Conservation (phyloP, 37 sponge, comb jelly and placozoan genomes). For the Cladorhizidae sp. region DNA sequence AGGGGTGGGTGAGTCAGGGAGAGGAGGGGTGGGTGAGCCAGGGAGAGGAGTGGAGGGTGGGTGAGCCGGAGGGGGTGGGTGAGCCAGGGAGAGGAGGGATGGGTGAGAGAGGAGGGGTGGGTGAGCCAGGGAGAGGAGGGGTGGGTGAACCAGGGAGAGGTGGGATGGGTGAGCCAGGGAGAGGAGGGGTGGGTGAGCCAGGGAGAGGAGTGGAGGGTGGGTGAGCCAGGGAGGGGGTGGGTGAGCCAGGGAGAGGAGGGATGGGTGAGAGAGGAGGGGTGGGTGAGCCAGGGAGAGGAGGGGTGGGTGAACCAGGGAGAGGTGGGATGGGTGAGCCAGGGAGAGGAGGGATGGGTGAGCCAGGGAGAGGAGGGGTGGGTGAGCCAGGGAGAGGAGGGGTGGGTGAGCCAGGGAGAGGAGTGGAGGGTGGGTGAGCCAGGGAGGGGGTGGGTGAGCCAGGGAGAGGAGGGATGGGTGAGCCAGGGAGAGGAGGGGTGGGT, state of each 20-base stretch:
- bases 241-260: background rate
- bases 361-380: too few relatives aligned
- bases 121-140: background rate
- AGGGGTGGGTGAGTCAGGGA: background rate
- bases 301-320: background rate
- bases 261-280: background rate
- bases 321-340: too few relatives aligned
- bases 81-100: background rate
- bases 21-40: background rate
- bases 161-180: background rate
- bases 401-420: background rate
- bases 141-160: background rate
- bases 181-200: too few relatives aligned
- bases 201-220: background rate
- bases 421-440: too few relatives aligned
- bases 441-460: background rate
- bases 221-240: background rate
- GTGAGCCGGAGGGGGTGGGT: background rate
- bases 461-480: too few relatives aligned
- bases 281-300: background rate
- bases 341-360: background rate
- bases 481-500: background rate
- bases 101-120: background rate
- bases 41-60: too few relatives aligned
- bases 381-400: background rate